phyloP scores from a whole-genome alignment of 2,888 invertebrate genomes.

The Strigamia crassipes region DNA sequence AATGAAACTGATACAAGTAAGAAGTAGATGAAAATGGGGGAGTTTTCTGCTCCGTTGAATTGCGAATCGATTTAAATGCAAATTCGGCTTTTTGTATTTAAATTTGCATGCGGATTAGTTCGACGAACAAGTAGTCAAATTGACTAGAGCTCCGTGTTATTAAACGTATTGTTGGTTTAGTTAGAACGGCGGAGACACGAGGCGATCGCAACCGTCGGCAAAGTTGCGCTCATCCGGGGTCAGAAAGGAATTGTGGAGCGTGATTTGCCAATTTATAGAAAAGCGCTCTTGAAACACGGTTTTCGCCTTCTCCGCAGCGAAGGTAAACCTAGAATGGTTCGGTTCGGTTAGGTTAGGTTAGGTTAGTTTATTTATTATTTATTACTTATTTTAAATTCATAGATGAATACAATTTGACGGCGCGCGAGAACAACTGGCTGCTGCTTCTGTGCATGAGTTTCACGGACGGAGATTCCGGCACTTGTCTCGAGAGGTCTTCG shows the following conservation, averaged over 20 bases:
- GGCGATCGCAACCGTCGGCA: background rate
- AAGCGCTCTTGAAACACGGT: slow-evolving; percentile 50
- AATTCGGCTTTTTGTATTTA: background rate
- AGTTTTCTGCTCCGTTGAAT: background rate
- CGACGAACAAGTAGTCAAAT: background rate
- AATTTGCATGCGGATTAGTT: background rate
- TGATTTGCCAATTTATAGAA: slow-evolving; percentile 52
- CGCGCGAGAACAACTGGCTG: slow-evolving; percentile 52
- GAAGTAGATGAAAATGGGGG: too few species aligned
- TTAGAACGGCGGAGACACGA: background rate
- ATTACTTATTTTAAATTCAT: background rate
- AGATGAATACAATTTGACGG: slow-evolving; percentile 10
- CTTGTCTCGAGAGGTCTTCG: slow-evolving; percentile 52
- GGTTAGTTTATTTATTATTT: too few species aligned
- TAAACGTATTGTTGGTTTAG: background rate
- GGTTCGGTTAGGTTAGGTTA: too few species aligned
- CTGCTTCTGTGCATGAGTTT: slow-evolving; percentile 53
- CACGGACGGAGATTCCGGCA: slow-evolving; percentile 52
- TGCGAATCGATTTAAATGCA: background rate
- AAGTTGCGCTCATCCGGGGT: slow-evolving; percentile 51
- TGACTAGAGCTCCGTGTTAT: too few species aligned
- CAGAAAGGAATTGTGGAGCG: slow-evolving; percentile 52
- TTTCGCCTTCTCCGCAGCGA: background rate
- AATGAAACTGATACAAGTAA: background rate
- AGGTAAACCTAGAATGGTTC: too few species aligned